Base-by-base conservation (phyloP, 2,113 vertebrate genomes). In the Hemichromis elongatus region DNA sequence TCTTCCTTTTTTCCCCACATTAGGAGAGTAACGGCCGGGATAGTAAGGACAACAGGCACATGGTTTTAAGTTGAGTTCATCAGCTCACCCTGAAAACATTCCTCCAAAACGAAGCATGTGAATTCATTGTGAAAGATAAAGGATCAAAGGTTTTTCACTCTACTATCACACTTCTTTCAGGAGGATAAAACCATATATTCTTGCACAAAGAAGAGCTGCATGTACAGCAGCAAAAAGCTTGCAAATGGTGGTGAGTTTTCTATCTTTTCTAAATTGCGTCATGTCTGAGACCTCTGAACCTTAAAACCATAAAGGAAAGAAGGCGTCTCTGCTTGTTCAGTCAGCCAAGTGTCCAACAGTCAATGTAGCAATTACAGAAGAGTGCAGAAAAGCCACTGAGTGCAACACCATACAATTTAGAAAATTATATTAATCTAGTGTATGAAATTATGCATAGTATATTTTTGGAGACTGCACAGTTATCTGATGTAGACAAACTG, bases 391-490 rank as follows among this genome's bases (percentile, higher is more conserved):
- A 56, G 35, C 63, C 77, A 81, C 86, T 28, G 13, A 50, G 83
- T 70, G 80, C 26, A 83, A 92, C 78, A 53, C 28, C 18, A 79
- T 77, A 86, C 85, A 92, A 90, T 93, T 93, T 91, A 30, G 59
- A 77, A 88, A 93, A 93, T 89, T 5, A 89, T 82, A 86, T 92
- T 93, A 81, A 83, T 73, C 14, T 50, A 66, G 57, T 80, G 77
- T 77, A 84, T 89, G 75, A 92, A 93, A 93, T 92, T 84, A 91
- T 88, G 77, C 78, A 30, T 30, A 24, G 77, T 28, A 77, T 93
- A 92, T 93, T 94, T 92, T 93, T 92, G 89, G 92, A 92, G 83
- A 59, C 19, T 19, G 50, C 6, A 10, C 68, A 92, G 88, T 92
- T 91, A 88, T 90, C 75, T 24, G 75, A 21, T 80, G 85, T 73